phyloP scores from a whole-genome alignment of 2,113 vertebrate species.

The Lagopus muta region DNA sequence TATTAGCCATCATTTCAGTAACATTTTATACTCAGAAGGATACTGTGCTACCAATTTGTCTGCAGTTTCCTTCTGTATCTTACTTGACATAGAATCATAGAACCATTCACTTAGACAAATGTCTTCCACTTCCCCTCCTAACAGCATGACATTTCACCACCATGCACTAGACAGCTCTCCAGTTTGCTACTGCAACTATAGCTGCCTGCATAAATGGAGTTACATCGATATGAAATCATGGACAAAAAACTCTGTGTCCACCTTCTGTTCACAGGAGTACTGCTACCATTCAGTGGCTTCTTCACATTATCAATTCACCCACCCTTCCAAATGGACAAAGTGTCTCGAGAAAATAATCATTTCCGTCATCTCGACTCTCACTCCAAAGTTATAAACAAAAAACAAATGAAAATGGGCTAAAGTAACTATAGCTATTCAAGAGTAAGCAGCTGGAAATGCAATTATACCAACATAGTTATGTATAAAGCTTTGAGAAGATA shows the following conservation, averaged over 20 bases:
- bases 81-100: not conserved
- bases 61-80: not conserved
- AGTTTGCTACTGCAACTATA: not conserved
- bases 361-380: not conserved
- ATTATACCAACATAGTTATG: not conserved
- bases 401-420: not conserved
- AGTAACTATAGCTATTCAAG: not conserved
- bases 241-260: not conserved
- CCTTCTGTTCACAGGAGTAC: not conserved
- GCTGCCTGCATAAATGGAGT: not conserved
- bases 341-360: not conserved
- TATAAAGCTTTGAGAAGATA: not conserved
- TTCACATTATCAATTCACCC: not conserved
- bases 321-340: not conserved
- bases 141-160: not conserved
- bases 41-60: not conserved
- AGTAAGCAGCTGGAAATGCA: not conserved
- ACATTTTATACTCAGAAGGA: not conserved
- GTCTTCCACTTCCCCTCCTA: not conserved
- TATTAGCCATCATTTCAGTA: not conserved
- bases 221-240: not conserved
- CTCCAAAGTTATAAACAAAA: not conserved
- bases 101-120: not conserved
- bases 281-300: not conserved
- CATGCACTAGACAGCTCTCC: not conserved